Percentiles rank a stretch among this genome's conserved stretches.
Evolutionary conservation across 2,797 vertebrate species (phyloP).

Genomic region (Poecilia velifera): DNA sequence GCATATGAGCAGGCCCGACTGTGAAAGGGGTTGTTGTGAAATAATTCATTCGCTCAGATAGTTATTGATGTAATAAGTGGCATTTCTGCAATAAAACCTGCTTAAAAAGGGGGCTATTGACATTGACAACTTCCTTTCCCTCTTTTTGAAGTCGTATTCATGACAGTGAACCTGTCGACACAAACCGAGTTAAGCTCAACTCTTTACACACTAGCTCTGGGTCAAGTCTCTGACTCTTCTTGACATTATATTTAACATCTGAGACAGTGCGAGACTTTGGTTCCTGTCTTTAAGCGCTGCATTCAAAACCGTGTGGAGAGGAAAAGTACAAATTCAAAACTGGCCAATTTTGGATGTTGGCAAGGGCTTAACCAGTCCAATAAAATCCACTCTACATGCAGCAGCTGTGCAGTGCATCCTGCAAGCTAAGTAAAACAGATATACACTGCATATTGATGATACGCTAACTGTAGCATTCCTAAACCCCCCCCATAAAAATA

Average conservation of each 20-base stretch:
- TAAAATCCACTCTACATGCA: background rate
- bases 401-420: background rate
- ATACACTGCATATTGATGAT: background rate
- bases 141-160: background rate
- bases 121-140: conserved; percentile 6
- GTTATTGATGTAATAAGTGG: conserved; percentile 31
- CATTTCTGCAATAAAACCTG: conserved; percentile 11
- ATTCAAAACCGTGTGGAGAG: background rate
- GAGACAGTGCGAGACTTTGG: background rate
- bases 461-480: background rate
- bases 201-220: background rate
- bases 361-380: background rate
- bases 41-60: conserved; percentile 21
- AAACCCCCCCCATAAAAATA: background rate
- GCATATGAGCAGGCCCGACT: background rate
- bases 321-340: background rate
- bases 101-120: background rate
- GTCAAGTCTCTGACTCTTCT: background rate
- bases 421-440: background rate
- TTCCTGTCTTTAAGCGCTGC: background rate
- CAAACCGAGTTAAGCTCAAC: background rate
- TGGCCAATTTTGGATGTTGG: background rate
- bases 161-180: background rate
- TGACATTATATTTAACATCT: background rate
- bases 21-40: conserved; percentile 13